Evolutionary conservation across 2,888 invertebrate genomes (phyloP).

Genomic region (Adela reaumurella): DNA sequence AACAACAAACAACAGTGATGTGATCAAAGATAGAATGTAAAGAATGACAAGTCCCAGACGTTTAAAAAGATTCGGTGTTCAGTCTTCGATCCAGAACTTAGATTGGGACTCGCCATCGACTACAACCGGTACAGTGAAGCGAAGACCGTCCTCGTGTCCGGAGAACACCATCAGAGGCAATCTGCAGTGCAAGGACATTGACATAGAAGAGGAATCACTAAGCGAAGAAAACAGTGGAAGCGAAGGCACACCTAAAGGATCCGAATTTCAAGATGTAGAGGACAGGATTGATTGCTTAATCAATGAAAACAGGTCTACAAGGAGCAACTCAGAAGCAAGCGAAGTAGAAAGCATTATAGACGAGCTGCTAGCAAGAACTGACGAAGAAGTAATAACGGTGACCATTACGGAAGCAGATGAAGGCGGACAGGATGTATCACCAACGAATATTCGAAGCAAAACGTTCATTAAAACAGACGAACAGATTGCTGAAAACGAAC

Average conservation of each 20-base stretch:
- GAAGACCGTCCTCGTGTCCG: conserved; percentile 58
- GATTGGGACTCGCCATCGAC: conserved; percentile 73
- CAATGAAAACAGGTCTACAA: conserved; percentile 45
- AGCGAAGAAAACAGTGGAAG: neutral
- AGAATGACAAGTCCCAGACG: conserved; percentile 53
- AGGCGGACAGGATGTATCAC: conserved; percentile 24
- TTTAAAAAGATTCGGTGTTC: conserved; percentile 38
- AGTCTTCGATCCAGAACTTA: conserved; percentile 36
- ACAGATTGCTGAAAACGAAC: neutral
- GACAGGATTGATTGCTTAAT: conserved; percentile 48
- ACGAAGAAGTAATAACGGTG: conserved; percentile 16
- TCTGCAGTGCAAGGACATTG: conserved; percentile 1
- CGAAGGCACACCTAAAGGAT: conserved; percentile 2
- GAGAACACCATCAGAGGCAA: conserved; percentile 19
- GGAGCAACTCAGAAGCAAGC: conserved; percentile 45
- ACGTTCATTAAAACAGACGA: conserved; percentile 33
- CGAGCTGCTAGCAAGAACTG: conserved; percentile 28
- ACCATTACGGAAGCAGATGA: neutral
- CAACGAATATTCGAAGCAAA: conserved; percentile 29
- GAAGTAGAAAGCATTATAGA: conserved; percentile 42
- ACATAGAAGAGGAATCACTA: conserved; percentile 1
- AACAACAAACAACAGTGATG: no score
- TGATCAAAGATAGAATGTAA: conserved; percentile 1
- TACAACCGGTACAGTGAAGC: conserved; percentile 69
- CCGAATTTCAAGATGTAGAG: conserved; percentile 41